Conservation (phyloP, 1,140 invertebrate genomes). For the Ruditapes philippinarum region DNA sequence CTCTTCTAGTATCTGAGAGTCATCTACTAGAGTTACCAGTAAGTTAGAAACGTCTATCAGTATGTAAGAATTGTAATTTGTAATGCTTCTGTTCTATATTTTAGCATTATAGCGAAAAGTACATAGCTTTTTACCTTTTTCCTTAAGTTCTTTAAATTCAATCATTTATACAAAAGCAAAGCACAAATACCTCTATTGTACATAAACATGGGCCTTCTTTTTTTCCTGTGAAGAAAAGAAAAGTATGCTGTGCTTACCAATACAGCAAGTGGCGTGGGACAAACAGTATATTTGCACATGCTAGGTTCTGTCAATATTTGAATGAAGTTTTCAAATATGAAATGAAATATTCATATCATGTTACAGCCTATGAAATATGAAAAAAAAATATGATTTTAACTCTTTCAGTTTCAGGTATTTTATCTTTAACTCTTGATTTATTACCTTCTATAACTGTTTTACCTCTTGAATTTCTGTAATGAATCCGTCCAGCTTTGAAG, state of each 20-base stretch:
- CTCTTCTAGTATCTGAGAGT: too few relatives aligned
- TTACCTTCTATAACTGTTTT: too few relatives aligned
- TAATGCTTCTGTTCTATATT: background rate
- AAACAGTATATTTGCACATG: conserved; percentile 13
- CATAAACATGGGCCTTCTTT: conserved; percentile 3
- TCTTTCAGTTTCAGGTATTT: too few relatives aligned
- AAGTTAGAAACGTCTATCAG: too few relatives aligned
- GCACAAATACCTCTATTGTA: background rate
- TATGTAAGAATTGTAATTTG: too few relatives aligned
- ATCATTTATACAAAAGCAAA: conserved; percentile 22
- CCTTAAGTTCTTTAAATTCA: background rate
- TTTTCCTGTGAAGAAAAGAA: background rate
- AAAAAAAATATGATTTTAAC: too few relatives aligned
- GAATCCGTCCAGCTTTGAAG: too few relatives aligned
- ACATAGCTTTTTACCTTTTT: background rate
- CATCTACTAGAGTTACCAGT: too few relatives aligned
- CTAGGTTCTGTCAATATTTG: background rate
- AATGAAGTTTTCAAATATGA: conserved; percentile 15
- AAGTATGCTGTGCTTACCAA: too few relatives aligned
- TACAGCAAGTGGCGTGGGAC: conserved; percentile 1
- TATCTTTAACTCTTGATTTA: too few relatives aligned
- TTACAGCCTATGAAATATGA: too few relatives aligned
- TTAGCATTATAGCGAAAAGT: background rate
- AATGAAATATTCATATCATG: conserved; percentile 4
- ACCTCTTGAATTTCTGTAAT: too few relatives aligned